Conservation (phyloP, 1,140 invertebrate genomes). For the Thaumatotibia leucotreta region DNA sequence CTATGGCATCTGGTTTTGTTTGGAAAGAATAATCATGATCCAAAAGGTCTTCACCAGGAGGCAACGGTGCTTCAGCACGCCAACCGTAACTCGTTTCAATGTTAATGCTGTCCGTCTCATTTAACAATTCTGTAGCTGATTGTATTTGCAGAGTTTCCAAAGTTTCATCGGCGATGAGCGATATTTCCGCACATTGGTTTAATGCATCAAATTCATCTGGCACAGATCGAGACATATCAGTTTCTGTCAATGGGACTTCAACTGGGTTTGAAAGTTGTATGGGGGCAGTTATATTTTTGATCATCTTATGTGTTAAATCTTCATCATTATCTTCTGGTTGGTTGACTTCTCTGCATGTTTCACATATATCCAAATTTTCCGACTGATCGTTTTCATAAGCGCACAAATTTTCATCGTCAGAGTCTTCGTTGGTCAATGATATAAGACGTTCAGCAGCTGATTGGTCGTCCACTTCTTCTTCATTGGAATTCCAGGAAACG, state of each 20-base stretch:
- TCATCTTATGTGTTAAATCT: conserved; percentile 55
- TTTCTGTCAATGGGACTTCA: conserved; percentile 39
- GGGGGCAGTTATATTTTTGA: conserved; percentile 65
- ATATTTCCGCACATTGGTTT: conserved; percentile 42
- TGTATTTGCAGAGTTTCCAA: conserved; percentile 49
- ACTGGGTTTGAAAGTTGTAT: conserved; percentile 64
- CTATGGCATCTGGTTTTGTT: conserved; percentile 29
- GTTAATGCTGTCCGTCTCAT: conserved; percentile 29
- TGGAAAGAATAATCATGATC: conserved; percentile 33
- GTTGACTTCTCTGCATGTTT: conserved; percentile 56
- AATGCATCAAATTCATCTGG: conserved; percentile 25
- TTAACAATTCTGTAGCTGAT: conserved; percentile 40
- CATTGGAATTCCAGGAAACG: not conserved
- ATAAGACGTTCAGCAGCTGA: not conserved
- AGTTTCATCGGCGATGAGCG: conserved; percentile 51
- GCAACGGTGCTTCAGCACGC: conserved; percentile 20
- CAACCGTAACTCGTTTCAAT: conserved; percentile 40
- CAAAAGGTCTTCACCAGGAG: not conserved
- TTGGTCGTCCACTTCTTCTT: not conserved
- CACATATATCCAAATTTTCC: conserved; percentile 50
- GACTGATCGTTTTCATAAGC: not conserved
- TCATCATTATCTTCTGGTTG: conserved; percentile 47
- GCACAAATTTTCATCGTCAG: conserved; percentile 18
- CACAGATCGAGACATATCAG: conserved; percentile 19
- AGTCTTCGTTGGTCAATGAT: not conserved